phyloP scores from a whole-genome alignment of 1,140 invertebrate genomes.

The Hesperophylax magnus region DNA sequence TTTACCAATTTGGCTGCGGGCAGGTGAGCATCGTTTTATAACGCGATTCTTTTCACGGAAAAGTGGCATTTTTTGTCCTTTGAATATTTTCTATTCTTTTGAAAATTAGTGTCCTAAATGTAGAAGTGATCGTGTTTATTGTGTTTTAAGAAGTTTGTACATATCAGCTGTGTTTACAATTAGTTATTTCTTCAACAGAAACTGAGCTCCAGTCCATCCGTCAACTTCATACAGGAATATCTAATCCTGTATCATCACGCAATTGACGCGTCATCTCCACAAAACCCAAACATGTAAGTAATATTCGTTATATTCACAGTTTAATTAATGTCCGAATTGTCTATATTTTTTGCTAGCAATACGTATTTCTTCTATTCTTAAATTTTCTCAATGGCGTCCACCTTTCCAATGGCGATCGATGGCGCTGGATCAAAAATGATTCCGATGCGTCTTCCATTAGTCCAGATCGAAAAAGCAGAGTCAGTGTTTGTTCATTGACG shows the following conservation, averaged over 20 bases:
- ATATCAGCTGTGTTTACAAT: neutral
- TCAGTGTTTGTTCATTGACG: no score
- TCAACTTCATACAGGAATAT: neutral
- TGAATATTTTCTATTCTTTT: neutral
- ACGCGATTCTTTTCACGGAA: neutral
- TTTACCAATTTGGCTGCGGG: conserved; percentile 44
- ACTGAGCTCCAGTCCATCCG: conserved; percentile 34
- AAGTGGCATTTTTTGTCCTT: neutral
- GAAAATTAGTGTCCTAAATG: neutral
- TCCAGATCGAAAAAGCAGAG: no score
- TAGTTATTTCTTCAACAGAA: conserved; percentile 10
- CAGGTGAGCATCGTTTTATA: conserved; percentile 36
- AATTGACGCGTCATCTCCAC: conserved; percentile 10
- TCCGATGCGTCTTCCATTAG: neutral
- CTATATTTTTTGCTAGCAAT: neutral
- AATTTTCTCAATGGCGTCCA: neutral
- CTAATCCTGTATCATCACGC: conserved; percentile 27
- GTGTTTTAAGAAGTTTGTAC: no score
- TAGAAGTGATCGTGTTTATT: neutral
- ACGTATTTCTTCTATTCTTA: neutral
- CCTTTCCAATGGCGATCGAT: neutral
- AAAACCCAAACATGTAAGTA: conserved; percentile 38
- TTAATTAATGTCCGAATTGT: neutral
- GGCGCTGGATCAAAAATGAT: neutral
- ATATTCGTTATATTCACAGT: no score